Conservation (phyloP, 2,797 vertebrate species). For the Coracias cyanogaster region DNA sequence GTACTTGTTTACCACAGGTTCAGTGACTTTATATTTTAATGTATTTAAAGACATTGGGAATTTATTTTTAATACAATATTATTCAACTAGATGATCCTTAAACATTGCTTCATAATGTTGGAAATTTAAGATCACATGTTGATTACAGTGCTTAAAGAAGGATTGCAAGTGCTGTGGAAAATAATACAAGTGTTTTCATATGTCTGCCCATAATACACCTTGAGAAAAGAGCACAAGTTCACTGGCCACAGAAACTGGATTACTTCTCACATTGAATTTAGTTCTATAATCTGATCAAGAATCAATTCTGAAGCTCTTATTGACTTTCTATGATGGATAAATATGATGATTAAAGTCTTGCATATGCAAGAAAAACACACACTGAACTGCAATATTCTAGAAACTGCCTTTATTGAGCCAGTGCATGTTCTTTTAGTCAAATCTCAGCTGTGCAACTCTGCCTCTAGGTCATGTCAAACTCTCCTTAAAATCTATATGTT, state of each 20-base stretch:
- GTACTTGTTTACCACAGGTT: background rate
- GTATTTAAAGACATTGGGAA: background rate
- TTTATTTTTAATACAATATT: background rate
- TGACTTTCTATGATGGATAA: background rate
- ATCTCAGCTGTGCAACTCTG: background rate
- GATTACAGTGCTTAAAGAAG: background rate
- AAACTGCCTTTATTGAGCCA: background rate
- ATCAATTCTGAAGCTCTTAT: background rate
- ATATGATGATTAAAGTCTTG: background rate
- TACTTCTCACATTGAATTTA: background rate
- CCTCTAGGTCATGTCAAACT: background rate
- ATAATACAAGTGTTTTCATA: background rate
- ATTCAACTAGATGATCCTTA: background rate
- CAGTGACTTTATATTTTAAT: background rate
- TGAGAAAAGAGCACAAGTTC: background rate
- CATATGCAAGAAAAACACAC: background rate
- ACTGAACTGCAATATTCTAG: background rate
- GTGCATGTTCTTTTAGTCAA: background rate
- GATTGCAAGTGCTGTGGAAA: background rate
- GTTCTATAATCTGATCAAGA: background rate
- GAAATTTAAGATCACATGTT: background rate
- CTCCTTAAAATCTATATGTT: background rate
- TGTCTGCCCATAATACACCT: background rate
- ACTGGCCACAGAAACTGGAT: background rate
- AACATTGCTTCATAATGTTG: background rate